Conservation (phyloP, 1,140 invertebrate species). For the Lysiphlebus fabarum region DNA sequence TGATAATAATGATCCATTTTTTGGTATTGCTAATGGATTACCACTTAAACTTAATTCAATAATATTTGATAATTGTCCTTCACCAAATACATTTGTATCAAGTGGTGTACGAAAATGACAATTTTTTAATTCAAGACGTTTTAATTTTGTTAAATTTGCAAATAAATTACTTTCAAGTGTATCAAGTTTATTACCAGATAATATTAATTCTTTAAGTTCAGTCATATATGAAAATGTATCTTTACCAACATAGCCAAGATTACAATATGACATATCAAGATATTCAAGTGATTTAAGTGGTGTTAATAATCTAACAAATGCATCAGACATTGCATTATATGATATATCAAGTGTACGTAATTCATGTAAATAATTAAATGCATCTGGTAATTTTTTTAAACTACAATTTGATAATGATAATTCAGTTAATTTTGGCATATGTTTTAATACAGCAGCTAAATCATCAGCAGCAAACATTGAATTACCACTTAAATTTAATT, state of each 20-base stretch:
- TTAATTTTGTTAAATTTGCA: slow-evolving; percentile 64
- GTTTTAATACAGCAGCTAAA: slow-evolving; percentile 64
- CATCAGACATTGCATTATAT: slow-evolving; percentile 67
- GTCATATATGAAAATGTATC: slow-evolving; percentile 70
- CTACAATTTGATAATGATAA: slow-evolving; percentile 67
- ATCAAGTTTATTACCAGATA: slow-evolving; percentile 67
- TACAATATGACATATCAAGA: slow-evolving; percentile 72
- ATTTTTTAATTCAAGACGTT: slow-evolving; percentile 66
- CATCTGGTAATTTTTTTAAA: slow-evolving; percentile 62
- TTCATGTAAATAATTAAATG: slow-evolving; percentile 64
- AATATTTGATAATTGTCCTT: slow-evolving; percentile 62
- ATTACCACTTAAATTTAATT: slow-evolving; percentile 66
- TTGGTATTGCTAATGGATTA: slow-evolving; percentile 64
- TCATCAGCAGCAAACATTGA: slow-evolving; percentile 67
- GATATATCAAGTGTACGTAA: slow-evolving; percentile 68
- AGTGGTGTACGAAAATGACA: slow-evolving; percentile 64
- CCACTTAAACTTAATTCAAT: slow-evolving; percentile 66
- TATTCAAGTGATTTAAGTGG: slow-evolving; percentile 66
- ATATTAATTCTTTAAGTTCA: slow-evolving; percentile 62
- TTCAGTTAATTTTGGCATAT: slow-evolving; percentile 63
- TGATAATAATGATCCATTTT: slow-evolving; percentile 60
- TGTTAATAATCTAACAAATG: slow-evolving; percentile 65
- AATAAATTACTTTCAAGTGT: slow-evolving; percentile 68
- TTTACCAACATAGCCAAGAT: slow-evolving; percentile 63
- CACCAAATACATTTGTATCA: slow-evolving; percentile 66